These are phyloP conservation scores for Hemiscyllium ocellatum DNA, from an alignment of 2,113 vertebrate species.

Conservation along the genomic window DNA sequence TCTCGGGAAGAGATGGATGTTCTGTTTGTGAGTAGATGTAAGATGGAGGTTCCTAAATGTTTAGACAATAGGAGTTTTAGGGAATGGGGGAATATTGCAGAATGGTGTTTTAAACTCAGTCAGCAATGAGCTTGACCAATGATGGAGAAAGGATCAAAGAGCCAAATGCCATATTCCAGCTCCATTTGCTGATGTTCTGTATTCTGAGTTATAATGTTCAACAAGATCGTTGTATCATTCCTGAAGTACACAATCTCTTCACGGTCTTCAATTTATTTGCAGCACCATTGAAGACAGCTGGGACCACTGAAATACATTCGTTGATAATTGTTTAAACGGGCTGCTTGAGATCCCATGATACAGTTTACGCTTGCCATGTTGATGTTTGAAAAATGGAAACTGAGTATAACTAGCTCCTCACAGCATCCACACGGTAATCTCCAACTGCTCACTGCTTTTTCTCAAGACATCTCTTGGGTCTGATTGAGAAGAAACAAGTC, in stretches of 20 bases:
- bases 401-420: neutral
- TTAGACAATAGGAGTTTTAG: no score
- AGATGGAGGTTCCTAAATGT: no score
- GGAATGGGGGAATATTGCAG: no score
- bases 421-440: neutral
- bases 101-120: no score
- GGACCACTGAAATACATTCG: neutral
- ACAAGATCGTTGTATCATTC: neutral
- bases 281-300: neutral
- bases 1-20: no score
- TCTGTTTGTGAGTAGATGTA: no score
- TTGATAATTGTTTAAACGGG: neutral
- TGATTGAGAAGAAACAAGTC: neutral
- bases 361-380: neutral
- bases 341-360: neutral
- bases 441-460: neutral
- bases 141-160: neutral
- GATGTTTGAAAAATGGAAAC: neutral
- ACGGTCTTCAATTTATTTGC: neutral
- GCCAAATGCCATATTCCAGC: neutral
- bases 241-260: neutral
- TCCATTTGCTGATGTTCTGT: neutral
- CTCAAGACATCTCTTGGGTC: neutral
- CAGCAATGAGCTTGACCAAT: no score
- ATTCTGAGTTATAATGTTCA: neutral